Conservation (phyloP, 2,113 vertebrate genomes). For the pig (Sus scrofa) region T2T-Sscrofa CM000813.6:31974501-31975000, state of each 20-base stretch:
- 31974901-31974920: background rate
- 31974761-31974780: background rate
- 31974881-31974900: slow-evolving; percentile 30
- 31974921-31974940: background rate
- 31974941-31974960: background rate
- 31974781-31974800: background rate
- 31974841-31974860: slow-evolving; percentile 9
- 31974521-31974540: background rate
- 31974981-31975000: background rate
- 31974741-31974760: slow-evolving; percentile 7
- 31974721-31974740: slow-evolving; percentile 38
- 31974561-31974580: background rate
- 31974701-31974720: slow-evolving; percentile 37
- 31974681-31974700: background rate
- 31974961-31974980: background rate
- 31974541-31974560: background rate
- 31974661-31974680: slow-evolving; percentile 33
- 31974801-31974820: slow-evolving; percentile 25
- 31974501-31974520: background rate
- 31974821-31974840: background rate
- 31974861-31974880: slow-evolving; percentile 26
- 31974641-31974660: background rate
- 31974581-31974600: background rate
- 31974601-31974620: slow-evolving; percentile 41
- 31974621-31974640: background rate